Evolutionary conservation across 2,797 vertebrate species (phyloP).

Genomic region (Bradypodion ventrale): DNA sequence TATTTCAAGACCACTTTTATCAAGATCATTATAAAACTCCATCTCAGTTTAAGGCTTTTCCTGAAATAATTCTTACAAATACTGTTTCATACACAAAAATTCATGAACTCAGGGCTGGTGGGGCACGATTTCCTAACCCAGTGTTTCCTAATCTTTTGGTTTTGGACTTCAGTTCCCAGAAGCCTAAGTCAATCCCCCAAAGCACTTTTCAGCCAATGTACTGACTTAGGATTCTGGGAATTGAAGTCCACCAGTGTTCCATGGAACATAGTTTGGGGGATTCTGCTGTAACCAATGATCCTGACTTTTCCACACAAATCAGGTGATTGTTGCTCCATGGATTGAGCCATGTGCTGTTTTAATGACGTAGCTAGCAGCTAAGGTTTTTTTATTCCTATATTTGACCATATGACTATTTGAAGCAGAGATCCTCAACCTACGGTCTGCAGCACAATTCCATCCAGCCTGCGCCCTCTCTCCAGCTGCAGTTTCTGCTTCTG

Average conservation of each 20-base stretch:
- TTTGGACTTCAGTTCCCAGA: no score
- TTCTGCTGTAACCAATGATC: no score
- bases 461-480: no score
- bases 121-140: not conserved
- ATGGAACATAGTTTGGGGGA: no score
- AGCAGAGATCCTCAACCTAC: no score
- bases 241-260: no score
- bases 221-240: no score
- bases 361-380: not conserved
- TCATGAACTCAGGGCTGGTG: not conserved
- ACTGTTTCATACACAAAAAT: slow-evolving; percentile 19
- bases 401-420: not conserved
- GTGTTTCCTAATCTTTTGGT: no score
- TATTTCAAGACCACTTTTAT: slow-evolving; percentile 23
- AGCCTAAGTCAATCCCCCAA: no score
- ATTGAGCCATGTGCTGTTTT: not conserved
- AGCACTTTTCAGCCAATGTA: no score
- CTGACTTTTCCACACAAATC: not conserved
- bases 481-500: no score
- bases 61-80: slow-evolving; percentile 1
- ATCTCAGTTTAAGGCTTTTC: slow-evolving; percentile 30
- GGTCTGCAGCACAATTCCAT: no score
- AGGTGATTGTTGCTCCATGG: not conserved
- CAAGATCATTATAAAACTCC: not conserved
- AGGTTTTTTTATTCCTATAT: not conserved